Percentiles rank a stretch among this genome's conserved stretches.
phyloP scores from a whole-genome alignment of 2,888 invertebrate genomes.

The Conistra vaccinii region DNA sequence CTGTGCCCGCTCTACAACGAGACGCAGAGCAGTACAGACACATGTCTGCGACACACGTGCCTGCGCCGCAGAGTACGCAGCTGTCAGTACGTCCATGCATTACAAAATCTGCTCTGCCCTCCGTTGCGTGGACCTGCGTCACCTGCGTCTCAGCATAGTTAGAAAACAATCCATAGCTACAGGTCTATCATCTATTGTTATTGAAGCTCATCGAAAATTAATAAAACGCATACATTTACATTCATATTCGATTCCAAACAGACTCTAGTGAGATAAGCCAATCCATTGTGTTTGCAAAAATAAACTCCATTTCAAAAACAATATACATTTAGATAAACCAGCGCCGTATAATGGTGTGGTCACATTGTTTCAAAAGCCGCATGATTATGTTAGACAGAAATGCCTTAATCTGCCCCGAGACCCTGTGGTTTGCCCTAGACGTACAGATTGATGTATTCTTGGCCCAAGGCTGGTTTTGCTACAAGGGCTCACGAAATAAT shows the following conservation, averaged over 20 bases:
- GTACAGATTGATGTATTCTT: conserved; percentile 61
- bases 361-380: conserved; percentile 61
- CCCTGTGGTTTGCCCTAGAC: conserved; percentile 61
- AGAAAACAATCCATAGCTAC: background rate
- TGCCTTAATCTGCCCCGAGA: conserved; percentile 59
- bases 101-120: too few relatives aligned
- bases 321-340: conserved; percentile 32
- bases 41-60: too few relatives aligned
- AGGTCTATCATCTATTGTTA: background rate
- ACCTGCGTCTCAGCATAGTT: too few relatives aligned
- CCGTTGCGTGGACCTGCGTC: too few relatives aligned
- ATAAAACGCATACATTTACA: background rate
- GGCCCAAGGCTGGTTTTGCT: conserved; percentile 34
- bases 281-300: conserved; percentile 15
- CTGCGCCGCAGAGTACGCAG: too few relatives aligned
- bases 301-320: conserved; percentile 21
- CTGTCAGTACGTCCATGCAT: too few relatives aligned
- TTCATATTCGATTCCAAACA: conserved; percentile 4
- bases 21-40: too few relatives aligned
- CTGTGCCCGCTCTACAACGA: too few relatives aligned
- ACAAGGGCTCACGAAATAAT: conserved; percentile 54
- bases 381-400: conserved; percentile 61
- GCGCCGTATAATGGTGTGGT: conserved; percentile 58
- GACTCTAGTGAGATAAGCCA: background rate
- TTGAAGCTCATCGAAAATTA: background rate